These are phyloP conservation scores for Dasypogon diadema DNA, from an alignment of 2,888 invertebrate species.

Conservation along the genomic window DNA sequence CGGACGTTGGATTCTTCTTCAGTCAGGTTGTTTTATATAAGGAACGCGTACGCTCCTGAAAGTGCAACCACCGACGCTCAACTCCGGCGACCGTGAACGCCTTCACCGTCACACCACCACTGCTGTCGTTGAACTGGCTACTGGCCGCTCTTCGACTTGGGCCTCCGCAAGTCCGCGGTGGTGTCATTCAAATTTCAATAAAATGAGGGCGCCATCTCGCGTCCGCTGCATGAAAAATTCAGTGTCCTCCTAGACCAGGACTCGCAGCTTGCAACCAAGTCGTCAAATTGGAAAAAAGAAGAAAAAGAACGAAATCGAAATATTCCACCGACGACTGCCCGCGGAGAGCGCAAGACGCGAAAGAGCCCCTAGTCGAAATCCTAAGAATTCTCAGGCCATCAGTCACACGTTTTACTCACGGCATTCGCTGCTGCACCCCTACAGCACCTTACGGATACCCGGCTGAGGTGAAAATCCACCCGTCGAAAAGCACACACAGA, in stretches of 20 bases:
- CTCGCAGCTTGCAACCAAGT: neutral
- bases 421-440: constrained; percentile 9
- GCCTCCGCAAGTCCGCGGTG: too few relatives aligned
- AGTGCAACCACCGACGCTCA: constrained; percentile 37
- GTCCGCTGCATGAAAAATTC: constrained; percentile 45
- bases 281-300: constrained; percentile 4
- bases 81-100: constrained; percentile 16
- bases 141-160: constrained; percentile 39
- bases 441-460: constrained; percentile 30
- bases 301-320: constrained; percentile 9
- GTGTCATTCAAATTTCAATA: constrained; percentile 45
- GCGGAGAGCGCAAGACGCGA: constrained; percentile 46
- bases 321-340: neutral
- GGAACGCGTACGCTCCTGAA: constrained; percentile 29
- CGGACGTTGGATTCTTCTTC: constrained; percentile 12
- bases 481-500: constrained; percentile 3
- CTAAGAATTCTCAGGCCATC: constrained; percentile 36
- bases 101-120: constrained; percentile 35
- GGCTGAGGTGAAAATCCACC: constrained; percentile 13
- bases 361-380: constrained; percentile 20
- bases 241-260: constrained; percentile 30
- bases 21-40: constrained; percentile 39
- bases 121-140: constrained; percentile 17
- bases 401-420: constrained; percentile 28
- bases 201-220: constrained; percentile 41